A percentile compares a stretch with the other conserved stretches of the same genome.
These are phyloP conservation scores for Crambe crambe DNA, from an alignment of 37 sponge, comb jelly and placozoan species.

Conservation along the genomic window DNA sequence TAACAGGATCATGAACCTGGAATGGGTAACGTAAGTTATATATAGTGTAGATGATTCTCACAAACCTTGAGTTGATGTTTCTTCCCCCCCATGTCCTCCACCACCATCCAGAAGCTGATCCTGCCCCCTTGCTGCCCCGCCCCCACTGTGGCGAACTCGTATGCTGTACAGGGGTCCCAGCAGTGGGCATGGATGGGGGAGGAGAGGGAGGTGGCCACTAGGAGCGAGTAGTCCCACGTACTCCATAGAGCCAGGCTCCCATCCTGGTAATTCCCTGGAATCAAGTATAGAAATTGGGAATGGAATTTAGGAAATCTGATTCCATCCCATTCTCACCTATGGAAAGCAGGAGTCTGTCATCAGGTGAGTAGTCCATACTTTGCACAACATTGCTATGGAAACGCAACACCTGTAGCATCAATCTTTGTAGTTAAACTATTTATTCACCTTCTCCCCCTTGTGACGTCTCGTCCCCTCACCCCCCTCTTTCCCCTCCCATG, in stretches of 20 bases:
- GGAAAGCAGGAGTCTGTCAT: constrained; percentile 80
- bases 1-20: constrained; percentile 45
- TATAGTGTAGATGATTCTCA: neutral
- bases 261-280: constrained; percentile 60
- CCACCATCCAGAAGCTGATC: constrained; percentile 71
- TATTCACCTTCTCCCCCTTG: too few relatives aligned
- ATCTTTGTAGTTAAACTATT: too few relatives aligned
- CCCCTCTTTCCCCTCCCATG: too few relatives aligned
- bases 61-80: constrained; percentile 8
- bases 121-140: constrained; percentile 7
- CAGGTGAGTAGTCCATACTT: constrained; percentile 69
- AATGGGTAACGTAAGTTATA: neutral
- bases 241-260: constrained; percentile 67
- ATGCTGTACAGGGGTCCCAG: constrained; percentile 83
- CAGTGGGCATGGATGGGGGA: constrained; percentile 32
- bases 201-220: constrained; percentile 26
- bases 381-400: constrained; percentile 39
- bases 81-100: constrained; percentile 30
- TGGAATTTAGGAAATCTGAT: neutral
- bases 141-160: constrained; percentile 80
- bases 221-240: constrained; percentile 55
- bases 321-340: constrained; percentile 51
- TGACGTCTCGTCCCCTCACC: too few relatives aligned
- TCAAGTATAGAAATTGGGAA: neutral
- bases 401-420: constrained; percentile 30